These are phyloP conservation scores for Drosophila affinis DNA, from an alignment of 2,888 invertebrate species.

Conservation along the genomic window DNA sequence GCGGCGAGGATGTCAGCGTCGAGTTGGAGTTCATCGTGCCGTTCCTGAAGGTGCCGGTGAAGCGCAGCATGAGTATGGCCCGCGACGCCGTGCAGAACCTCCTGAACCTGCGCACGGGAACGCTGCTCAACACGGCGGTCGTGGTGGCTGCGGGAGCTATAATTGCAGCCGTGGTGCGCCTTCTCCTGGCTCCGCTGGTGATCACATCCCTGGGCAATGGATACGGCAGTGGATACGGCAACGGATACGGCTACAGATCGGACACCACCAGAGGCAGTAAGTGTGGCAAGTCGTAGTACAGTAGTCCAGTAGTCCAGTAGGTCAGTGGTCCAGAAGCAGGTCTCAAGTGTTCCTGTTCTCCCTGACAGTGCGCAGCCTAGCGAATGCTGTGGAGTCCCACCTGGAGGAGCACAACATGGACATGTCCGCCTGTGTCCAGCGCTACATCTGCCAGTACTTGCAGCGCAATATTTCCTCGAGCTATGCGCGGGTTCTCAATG, in stretches of 20 bases:
- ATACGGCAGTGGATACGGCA: slow-evolving; percentile 13
- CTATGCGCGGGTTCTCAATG: slow-evolving; percentile 84
- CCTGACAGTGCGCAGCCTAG: slow-evolving; percentile 20
- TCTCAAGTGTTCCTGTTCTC: not conserved
- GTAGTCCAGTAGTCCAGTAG: not conserved
- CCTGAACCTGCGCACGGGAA: slow-evolving; percentile 86
- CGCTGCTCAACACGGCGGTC: slow-evolving; percentile 85
- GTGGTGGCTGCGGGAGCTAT: slow-evolving; percentile 85
- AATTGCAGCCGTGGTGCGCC: slow-evolving; percentile 67
- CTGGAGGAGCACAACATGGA: slow-evolving; percentile 86
- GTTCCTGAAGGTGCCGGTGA: slow-evolving; percentile 86
- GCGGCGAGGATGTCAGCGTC: slow-evolving; percentile 81
- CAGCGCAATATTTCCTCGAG: slow-evolving; percentile 83
- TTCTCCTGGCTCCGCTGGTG: slow-evolving; percentile 59
- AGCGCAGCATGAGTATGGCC: slow-evolving; percentile 82
- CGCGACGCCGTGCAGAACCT: slow-evolving; percentile 77
- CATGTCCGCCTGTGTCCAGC: slow-evolving; percentile 86
- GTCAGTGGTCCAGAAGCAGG: not conserved
- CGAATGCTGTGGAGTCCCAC: slow-evolving; percentile 84
- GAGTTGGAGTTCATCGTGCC: slow-evolving; percentile 87
- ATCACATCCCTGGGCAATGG: slow-evolving; percentile 42
- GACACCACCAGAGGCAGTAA: slow-evolving; percentile 46
- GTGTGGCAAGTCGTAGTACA: slow-evolving; percentile 5
- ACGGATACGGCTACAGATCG: slow-evolving; percentile 22
- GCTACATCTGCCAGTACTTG: slow-evolving; percentile 85